phyloP scores from a whole-genome alignment of 2,113 vertebrate genomes.

The Myrmophylax atrothorax region DNA sequence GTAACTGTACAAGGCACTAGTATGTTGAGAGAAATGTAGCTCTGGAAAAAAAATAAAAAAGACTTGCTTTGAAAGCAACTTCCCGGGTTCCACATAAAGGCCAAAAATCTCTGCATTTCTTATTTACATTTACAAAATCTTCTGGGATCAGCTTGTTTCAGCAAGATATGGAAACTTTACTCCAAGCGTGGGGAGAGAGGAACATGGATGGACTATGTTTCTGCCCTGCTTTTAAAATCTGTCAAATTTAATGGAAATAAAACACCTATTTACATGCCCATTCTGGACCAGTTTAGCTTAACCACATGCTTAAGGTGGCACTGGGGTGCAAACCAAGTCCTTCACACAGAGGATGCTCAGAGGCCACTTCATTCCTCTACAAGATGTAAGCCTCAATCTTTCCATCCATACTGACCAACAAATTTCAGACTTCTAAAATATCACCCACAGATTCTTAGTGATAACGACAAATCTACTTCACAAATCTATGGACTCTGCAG shows the following conservation, averaged over 20 bases:
- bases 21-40: constrained; percentile 5
- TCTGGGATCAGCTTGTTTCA: not conserved
- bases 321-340: not conserved
- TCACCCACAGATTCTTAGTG: not conserved
- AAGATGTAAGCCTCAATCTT: not conserved
- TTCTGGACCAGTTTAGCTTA: not conserved
- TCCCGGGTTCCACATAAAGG: not conserved
- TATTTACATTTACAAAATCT: not conserved
- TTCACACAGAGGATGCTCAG: not conserved
- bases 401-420: not conserved
- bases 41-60: not conserved
- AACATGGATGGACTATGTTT: not conserved
- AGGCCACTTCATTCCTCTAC: not conserved
- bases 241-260: not conserved
- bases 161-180: not conserved
- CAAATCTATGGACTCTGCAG: not conserved
- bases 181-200: not conserved
- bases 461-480: not conserved
- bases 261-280: not conserved
- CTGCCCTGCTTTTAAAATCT: not conserved
- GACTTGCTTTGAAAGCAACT: not conserved
- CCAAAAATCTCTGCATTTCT: not conserved
- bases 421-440: not conserved
- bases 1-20: not conserved
- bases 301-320: not conserved